Base-by-base conservation (phyloP, 2,888 invertebrate genomes). In the Hipparchia sbordonii region DNA sequence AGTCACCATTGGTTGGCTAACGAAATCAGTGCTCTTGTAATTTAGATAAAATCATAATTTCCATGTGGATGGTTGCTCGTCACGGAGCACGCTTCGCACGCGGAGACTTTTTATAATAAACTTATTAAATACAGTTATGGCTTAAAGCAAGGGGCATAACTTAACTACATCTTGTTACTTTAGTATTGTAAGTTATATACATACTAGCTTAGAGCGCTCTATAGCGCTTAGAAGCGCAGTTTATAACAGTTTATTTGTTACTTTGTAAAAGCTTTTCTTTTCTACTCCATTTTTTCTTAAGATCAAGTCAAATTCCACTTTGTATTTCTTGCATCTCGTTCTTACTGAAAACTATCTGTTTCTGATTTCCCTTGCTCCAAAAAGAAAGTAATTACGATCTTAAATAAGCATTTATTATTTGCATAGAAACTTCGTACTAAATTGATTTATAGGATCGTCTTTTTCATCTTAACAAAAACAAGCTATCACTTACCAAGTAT, bases 21-120 rank as follows among this genome's bases (percentile, higher is more conserved):
- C 61, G 39, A 69, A 69, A 69, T 61, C 61, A 61, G 61, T 39
- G 69, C 52, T 60, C 59, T 60, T n/a, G 61, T 69, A 60, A 69
- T 69, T 69, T 52, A 69, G 69, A 69, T 69, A 69, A 69, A 51
- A 69, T 69, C 69, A 61, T 69, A 61, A 69, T 69, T 69, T 69
- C 52, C 61, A 69, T n/a, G 23, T 12, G 57, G 67, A 23, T 67
- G 67, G 59, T 4, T 10, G 60, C 51, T 2, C 69, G 69, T 69
- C 69, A 69, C 69, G 13, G 39, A 52, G 12, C 52, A 45, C 39
- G 69, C 48, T 48, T 23, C 10, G 10, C 2, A 61, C 61, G 23
- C 51, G 46, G 51, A 48, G 59, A 10, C 45, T 67, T 67, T 59
- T 59, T 67, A 59, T 48, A 33, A 59, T 48, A 59, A 52, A 52